Evolutionary conservation across 2,113 vertebrate species (phyloP), one percentile per base, ranked within the genome.

Genomic region (Syngnathus scovelli): DNA sequence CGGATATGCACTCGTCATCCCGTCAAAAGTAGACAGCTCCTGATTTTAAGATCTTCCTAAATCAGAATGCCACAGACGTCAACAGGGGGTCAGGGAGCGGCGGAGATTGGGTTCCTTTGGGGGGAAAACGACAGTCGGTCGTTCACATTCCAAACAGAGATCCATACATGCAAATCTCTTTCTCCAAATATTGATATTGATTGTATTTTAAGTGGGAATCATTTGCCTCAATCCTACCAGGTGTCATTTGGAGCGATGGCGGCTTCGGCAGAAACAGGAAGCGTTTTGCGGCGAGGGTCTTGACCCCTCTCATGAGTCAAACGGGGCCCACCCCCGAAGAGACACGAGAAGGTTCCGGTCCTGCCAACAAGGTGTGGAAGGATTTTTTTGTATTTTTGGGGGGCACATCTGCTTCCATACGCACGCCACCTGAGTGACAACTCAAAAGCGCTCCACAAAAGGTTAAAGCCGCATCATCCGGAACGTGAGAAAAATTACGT

Each of bases 1-100:
- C 84, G 89, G 92, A 92, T 93, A 92, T 84, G 87, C 81, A 74
- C 81, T 86, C 82, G 78, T 75, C 61, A 66, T 82, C 83, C 74
- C 75, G 77, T 88, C 87, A 81, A 74, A 78, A 70, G 78, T 77
- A 43, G 90, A 91, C 88, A 90, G 90, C 90, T 89, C 90, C 92
- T 86, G 92, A 94, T 95, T 96, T 93, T 91, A 92, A 94, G 94
- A 94, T 91, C 93, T 91, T 90, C 92, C 81, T 96, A 94, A 96
- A 96, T 95, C 93, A 94, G 83, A 67, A 72, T 8, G 19, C 90
- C 87, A 89, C 92, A 92, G 92, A 85, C 90, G 77, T 89, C 76
- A 78, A 79, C 78, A 82, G 92, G 89, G 89, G 85, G 87, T 91
- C 93, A 84, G 78, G 74, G 79, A 68, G 64, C 19, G 44, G 66